phyloP scores from a whole-genome alignment of 2,888 invertebrate genomes.

The Chrysina gloriosa region DNA sequence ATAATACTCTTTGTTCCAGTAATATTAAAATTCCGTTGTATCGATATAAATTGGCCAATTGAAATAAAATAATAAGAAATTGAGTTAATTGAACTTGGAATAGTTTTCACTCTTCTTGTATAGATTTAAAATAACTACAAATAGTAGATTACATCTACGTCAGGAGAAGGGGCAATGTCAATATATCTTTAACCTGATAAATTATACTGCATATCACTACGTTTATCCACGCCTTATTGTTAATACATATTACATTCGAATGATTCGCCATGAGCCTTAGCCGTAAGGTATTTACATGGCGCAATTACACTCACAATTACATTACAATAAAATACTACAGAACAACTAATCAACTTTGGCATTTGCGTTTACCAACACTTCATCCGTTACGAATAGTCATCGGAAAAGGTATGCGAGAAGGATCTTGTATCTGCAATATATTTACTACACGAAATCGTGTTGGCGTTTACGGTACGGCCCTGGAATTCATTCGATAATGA shows the following conservation, averaged over 20 bases:
- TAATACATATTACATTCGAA: no score
- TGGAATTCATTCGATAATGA: conserved; percentile 44
- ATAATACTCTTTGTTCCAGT: no score
- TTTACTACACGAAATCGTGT: conserved; percentile 13
- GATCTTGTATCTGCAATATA: not conserved
- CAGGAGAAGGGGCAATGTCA: no score
- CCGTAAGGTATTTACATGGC: not conserved
- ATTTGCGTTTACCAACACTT: not conserved
- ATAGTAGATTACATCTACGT: no score
- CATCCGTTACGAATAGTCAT: not conserved
- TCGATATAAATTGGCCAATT: no score
- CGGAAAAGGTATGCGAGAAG: conserved; percentile 3
- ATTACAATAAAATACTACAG: not conserved
- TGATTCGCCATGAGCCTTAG: not conserved
- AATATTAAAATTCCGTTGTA: no score
- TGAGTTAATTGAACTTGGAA: no score
- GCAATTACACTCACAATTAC: conserved; percentile 2
- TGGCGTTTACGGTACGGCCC: conserved; percentile 41
- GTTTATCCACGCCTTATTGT: no score
- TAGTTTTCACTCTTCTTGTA: no score
- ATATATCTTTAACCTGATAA: not conserved
- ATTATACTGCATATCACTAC: not conserved
- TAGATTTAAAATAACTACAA: no score
- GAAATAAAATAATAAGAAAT: no score
- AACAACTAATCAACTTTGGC: not conserved